A percentile compares a stretch with the other conserved stretches of the same genome.
These are phyloP conservation scores for Pantherophis vulpinus DNA, from an alignment of 2,797 vertebrate species.

Conservation along the genomic window DNA sequence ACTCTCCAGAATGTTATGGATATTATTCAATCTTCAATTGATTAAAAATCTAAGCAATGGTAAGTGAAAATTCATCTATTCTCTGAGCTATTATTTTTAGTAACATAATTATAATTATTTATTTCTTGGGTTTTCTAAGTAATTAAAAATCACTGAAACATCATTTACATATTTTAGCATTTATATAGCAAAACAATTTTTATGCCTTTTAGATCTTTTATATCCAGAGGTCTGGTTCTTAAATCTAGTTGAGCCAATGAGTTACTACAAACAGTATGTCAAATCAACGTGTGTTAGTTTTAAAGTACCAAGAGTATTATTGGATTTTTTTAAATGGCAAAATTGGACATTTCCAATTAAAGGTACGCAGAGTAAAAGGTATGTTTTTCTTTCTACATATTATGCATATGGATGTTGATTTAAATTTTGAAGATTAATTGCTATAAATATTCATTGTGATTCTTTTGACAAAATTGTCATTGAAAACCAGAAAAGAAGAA, in stretches of 20 bases:
- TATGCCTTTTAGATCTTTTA: not conserved
- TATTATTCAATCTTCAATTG: not conserved
- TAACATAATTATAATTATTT: not conserved
- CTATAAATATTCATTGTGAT: not conserved
- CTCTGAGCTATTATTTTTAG: not conserved
- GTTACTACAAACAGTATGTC: not conserved
- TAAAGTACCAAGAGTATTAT: not conserved
- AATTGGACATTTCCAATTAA: not conserved
- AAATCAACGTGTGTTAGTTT: not conserved
- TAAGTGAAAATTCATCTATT: not conserved
- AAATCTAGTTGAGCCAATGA: not conserved
- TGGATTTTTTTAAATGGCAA: not conserved
- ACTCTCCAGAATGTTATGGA: not conserved
- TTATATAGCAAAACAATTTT: not conserved
- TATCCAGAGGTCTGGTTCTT: not conserved
- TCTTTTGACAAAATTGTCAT: not conserved
- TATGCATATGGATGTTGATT: not conserved
- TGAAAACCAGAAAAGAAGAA: not conserved
- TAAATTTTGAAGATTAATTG: not conserved
- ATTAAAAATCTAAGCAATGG: not conserved
- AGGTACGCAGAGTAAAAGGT: not conserved
- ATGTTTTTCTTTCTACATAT: not conserved
- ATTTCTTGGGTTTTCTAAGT: not conserved
- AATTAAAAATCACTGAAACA: not conserved
- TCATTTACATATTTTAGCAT: not conserved